phyloP scores from a whole-genome alignment of 2,888 invertebrate genomes.

The Lagria hirta region DNA sequence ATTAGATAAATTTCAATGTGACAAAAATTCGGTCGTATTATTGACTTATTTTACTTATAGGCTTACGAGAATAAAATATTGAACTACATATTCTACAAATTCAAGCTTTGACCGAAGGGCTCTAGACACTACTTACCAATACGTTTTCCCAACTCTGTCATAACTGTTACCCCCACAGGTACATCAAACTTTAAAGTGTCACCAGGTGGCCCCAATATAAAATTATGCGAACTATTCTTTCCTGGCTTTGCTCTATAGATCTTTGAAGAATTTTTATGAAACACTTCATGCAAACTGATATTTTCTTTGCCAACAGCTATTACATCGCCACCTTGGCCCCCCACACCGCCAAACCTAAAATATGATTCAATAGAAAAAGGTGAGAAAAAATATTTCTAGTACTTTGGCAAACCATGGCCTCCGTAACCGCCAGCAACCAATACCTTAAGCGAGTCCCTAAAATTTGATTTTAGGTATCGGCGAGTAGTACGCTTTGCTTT shows the following conservation, averaged over 20 bases:
- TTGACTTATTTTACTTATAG: too few relatives aligned
- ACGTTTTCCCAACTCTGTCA: slow-evolving; percentile 65
- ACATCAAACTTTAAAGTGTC: slow-evolving; percentile 70
- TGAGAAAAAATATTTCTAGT: too few relatives aligned
- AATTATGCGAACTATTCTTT: slow-evolving; percentile 70
- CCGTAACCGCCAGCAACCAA: slow-evolving; percentile 83
- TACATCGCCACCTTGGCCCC: slow-evolving; percentile 90
- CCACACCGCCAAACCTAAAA: slow-evolving; percentile 83
- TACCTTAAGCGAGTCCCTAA: slow-evolving; percentile 79
- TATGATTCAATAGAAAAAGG: slow-evolving; percentile 7
- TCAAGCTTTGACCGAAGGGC: slow-evolving; percentile 2
- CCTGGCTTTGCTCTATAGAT: slow-evolving; percentile 70
- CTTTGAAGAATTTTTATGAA: slow-evolving; percentile 58
- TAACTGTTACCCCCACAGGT: slow-evolving; percentile 78
- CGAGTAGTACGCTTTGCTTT: slow-evolving; percentile 58
- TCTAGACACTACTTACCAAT: slow-evolving; percentile 56
- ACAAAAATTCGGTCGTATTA: too few relatives aligned
- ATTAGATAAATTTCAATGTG: too few relatives aligned
- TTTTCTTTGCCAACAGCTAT: slow-evolving; percentile 68
- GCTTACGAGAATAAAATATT: too few relatives aligned
- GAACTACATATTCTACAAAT: too few relatives aligned
- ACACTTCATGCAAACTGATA: slow-evolving; percentile 59
- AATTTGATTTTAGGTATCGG: slow-evolving; percentile 58
- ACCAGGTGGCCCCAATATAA: slow-evolving; percentile 77
- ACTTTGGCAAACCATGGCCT: slow-evolving; percentile 68